Evolutionary conservation across 2,113 vertebrate species (phyloP).

Genomic region (Calyptommatus sinebrachiatus): DNA sequence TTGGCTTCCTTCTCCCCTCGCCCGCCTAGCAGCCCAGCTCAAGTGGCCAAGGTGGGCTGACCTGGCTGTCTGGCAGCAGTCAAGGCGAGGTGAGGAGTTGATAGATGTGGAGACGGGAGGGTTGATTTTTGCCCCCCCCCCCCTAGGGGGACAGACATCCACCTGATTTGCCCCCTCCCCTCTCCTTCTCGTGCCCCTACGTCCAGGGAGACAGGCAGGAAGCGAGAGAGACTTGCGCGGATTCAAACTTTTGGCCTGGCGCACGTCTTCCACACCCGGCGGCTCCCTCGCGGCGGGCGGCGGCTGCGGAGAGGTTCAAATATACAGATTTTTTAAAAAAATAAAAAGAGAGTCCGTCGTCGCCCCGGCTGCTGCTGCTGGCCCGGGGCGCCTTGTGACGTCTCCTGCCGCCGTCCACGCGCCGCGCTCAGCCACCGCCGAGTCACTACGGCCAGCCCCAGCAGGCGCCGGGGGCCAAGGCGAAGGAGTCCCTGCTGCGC

Average conservation of each 20-base stretch:
- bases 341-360: constrained; percentile 47
- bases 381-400: not conserved
- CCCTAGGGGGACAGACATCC: too few species aligned
- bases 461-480: not conserved
- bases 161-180: not conserved
- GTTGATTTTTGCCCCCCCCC: not conserved
- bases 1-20: constrained; percentile 56
- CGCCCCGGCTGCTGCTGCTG: not conserved
- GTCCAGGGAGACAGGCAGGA: constrained; percentile 1
- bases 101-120: not conserved
- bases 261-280: constrained; percentile 61
- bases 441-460: not conserved
- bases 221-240: constrained; percentile 68
- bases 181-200: not conserved
- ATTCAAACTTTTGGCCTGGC: constrained; percentile 78
- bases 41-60: not conserved
- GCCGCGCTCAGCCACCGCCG: too few species aligned
- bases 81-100: not conserved
- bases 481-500: not conserved
- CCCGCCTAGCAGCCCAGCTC: too few species aligned
- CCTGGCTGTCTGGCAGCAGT: too few species aligned
- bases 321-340: constrained; percentile 72
- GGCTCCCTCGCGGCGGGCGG: not conserved
- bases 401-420: not conserved
- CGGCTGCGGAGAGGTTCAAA: constrained; percentile 59